Conservation (phyloP, 2,113 vertebrate species). For the Festucalex cinctus region DNA sequence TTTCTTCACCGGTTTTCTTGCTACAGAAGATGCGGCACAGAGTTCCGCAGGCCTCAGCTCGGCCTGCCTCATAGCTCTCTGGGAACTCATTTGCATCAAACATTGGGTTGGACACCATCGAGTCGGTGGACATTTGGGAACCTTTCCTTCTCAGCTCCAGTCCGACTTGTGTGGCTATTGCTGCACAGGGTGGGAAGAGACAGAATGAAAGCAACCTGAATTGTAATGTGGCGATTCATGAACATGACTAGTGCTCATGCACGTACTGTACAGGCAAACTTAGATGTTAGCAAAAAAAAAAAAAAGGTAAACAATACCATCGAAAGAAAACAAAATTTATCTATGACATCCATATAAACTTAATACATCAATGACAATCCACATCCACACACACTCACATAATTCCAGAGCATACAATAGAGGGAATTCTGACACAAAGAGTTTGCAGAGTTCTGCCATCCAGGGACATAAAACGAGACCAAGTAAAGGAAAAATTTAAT, state of each 20-base stretch:
- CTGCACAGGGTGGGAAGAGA: conserved; percentile 71
- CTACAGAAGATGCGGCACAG: conserved; percentile 97
- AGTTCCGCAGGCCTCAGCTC: conserved; percentile 93
- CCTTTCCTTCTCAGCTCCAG: conserved; percentile 90
- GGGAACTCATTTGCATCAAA: conserved; percentile 91
- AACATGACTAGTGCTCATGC: conserved; percentile 55
- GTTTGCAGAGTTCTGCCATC: conserved; percentile 46
- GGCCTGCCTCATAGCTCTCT: conserved; percentile 92
- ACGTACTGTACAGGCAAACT: conserved; percentile 34
- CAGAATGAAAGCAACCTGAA: conserved; percentile 61
- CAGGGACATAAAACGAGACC: conserved; percentile 14
- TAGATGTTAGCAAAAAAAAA: conserved; percentile 25
- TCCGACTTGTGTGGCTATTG: conserved; percentile 86
- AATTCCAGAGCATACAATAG: conserved; percentile 57
- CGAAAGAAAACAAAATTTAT: conserved; percentile 11
- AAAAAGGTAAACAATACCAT: conserved; percentile 8
- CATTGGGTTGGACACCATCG: conserved; percentile 88
- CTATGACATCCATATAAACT: conserved; percentile 34
- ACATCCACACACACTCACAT: conserved; percentile 33
- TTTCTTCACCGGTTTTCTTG: conserved; percentile 97
- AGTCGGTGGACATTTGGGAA: conserved; percentile 93
- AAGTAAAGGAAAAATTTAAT: conserved; percentile 25
- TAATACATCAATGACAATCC: conserved; percentile 41
- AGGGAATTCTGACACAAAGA: conserved; percentile 91
- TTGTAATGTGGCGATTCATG: conserved; percentile 22